Conservation (phyloP, 1,140 invertebrate genomes). For the Oscheius sp. region DNA sequence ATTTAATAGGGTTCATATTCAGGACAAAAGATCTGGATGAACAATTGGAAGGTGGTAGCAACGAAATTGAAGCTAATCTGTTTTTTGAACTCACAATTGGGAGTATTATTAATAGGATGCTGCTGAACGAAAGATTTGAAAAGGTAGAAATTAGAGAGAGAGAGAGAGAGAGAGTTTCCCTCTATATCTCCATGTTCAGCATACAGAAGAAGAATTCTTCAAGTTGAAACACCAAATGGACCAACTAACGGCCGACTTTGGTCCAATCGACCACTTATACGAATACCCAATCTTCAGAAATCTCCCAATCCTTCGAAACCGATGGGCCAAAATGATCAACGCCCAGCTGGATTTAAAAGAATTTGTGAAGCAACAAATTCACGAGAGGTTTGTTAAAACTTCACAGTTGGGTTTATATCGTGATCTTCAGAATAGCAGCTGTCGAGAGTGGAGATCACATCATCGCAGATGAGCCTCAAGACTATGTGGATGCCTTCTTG, state of each 20-base stretch:
- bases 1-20: neutral
- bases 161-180: no score
- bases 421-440: conserved; percentile 11
- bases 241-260: neutral
- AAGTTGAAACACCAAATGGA: conserved; percentile 21
- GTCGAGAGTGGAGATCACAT: conserved; percentile 53
- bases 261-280: conserved; percentile 16
- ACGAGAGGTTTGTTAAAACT: neutral
- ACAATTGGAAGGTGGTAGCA: neutral
- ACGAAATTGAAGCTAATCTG: neutral
- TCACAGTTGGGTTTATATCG: neutral
- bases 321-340: conserved; percentile 48
- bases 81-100: conserved; percentile 33
- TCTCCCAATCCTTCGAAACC: conserved; percentile 55
- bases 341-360: conserved; percentile 10
- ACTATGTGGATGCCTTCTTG: conserved; percentile 66
- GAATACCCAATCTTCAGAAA: no score
- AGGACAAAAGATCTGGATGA: neutral
- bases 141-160: conserved; percentile 42
- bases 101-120: conserved; percentile 38
- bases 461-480: conserved; percentile 61
- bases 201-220: conserved; percentile 25
- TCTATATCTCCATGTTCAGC: neutral
- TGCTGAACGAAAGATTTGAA: conserved; percentile 60
- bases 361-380: neutral